Percentiles rank a stretch among this genome's conserved stretches.
Evolutionary conservation across 2,888 invertebrate species (phyloP).

Genomic region (Diploptera punctata): DNA sequence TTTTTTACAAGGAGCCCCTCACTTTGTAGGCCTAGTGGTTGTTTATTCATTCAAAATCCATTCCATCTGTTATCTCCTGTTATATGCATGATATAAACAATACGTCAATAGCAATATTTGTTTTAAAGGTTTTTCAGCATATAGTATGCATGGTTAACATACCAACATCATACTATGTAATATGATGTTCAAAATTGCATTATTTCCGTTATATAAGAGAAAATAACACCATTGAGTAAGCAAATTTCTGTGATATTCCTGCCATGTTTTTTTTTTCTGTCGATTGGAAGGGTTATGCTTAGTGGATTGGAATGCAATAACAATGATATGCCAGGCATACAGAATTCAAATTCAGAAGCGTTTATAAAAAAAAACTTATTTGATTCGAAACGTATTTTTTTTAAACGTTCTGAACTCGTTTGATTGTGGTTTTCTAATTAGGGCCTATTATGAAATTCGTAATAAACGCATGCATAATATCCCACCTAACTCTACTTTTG

Average conservation of each 20-base stretch:
- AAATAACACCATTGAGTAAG: slow-evolving; percentile 12
- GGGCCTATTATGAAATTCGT: no score
- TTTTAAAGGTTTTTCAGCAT: no score
- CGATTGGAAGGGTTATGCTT: neutral
- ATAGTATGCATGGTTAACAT: neutral
- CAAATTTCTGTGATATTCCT: neutral
- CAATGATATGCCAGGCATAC: neutral
- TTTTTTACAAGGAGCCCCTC: no score
- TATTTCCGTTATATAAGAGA: slow-evolving; percentile 16
- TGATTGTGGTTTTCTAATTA: no score
- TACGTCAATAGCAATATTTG: neutral
- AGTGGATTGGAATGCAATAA: neutral
- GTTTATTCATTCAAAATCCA: no score
- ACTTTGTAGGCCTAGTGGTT: no score
- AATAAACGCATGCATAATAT: no score
- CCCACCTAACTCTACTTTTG: no score
- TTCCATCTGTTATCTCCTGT: neutral
- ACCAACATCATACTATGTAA: neutral
- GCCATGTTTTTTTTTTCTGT: neutral
- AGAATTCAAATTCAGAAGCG: no score
- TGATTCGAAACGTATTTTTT: no score
- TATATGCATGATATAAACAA: neutral
- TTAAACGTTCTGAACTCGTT: no score
- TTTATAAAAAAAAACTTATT: no score
- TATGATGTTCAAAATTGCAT: slow-evolving; percentile 8